phyloP scores from a whole-genome alignment of 2,888 invertebrate species.

The Exocentrus adspersus region DNA sequence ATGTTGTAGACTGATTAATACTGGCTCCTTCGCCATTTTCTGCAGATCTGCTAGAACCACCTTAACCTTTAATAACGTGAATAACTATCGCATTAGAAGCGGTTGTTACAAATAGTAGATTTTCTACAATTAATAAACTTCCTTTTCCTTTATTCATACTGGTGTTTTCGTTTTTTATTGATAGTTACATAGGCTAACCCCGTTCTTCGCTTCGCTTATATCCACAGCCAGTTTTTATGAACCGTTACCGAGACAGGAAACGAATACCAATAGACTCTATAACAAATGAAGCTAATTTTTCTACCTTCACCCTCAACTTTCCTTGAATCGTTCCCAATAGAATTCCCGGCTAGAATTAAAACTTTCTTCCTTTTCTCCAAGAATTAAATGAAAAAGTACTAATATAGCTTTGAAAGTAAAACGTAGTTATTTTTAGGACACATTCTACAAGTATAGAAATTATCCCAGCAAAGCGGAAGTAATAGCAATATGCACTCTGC shows the following conservation, averaged over 20 bases:
- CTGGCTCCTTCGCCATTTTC: too few relatives aligned
- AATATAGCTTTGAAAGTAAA: too few relatives aligned
- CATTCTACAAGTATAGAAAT: neutral
- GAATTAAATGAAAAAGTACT: too few relatives aligned
- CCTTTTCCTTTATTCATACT: too few relatives aligned
- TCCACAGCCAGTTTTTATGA: neutral
- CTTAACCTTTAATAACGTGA: too few relatives aligned
- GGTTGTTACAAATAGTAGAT: too few relatives aligned
- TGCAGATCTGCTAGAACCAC: too few relatives aligned
- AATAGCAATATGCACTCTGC: neutral
- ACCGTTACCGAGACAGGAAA: neutral
- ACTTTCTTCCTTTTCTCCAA: neutral
- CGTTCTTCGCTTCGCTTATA: neutral
- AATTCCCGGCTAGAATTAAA: neutral
- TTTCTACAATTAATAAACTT: too few relatives aligned
- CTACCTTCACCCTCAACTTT: neutral
- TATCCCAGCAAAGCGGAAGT: neutral
- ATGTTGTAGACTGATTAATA: too few relatives aligned
- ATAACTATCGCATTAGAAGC: too few relatives aligned
- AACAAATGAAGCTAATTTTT: neutral
- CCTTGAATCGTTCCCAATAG: neutral
- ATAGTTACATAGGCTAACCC: neutral
- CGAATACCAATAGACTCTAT: neutral
- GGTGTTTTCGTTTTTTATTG: neutral
- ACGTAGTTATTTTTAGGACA: too few relatives aligned